A percentile compares a stretch with the other conserved stretches of the same genome.
Evolutionary conservation across 1,140 invertebrate genomes (phyloP).

Genomic region (Protaetia brevitarsis): DNA sequence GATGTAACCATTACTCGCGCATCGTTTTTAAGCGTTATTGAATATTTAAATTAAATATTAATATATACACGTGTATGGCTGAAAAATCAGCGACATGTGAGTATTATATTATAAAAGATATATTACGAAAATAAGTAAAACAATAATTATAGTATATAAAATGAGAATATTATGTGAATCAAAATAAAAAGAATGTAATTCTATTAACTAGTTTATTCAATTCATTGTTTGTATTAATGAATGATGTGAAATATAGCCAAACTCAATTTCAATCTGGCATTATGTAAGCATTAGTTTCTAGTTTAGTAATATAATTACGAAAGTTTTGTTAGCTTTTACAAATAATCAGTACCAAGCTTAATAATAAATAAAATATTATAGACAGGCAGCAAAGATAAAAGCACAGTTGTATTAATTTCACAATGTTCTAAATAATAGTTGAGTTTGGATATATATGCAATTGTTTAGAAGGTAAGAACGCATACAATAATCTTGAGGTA

Average conservation of each 20-base stretch:
- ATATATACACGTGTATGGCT: background rate
- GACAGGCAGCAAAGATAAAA: no score
- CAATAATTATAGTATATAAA: slow-evolving; percentile 12
- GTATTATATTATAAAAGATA: background rate
- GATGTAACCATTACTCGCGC: slow-evolving; percentile 6
- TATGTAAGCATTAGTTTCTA: background rate
- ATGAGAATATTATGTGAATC: slow-evolving; percentile 1
- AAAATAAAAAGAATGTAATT: background rate
- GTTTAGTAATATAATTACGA: background rate
- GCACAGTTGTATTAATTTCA: no score
- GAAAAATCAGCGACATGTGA: background rate
- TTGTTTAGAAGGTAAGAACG: background rate
- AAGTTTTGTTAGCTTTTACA: background rate
- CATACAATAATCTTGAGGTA: background rate
- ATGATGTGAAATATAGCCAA: background rate
- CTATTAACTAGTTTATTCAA: background rate
- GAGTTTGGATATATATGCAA: background rate
- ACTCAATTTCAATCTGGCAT: background rate
- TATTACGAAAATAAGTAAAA: slow-evolving; percentile 12
- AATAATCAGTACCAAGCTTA: background rate
- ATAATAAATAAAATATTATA: no score
- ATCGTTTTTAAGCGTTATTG: slow-evolving; percentile 1
- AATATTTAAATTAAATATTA: background rate
- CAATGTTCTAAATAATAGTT: background rate
- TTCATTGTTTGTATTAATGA: background rate